Evolutionary conservation across 2,888 invertebrate genomes (phyloP).

Genomic region (Pachymerium ferrugineum): DNA sequence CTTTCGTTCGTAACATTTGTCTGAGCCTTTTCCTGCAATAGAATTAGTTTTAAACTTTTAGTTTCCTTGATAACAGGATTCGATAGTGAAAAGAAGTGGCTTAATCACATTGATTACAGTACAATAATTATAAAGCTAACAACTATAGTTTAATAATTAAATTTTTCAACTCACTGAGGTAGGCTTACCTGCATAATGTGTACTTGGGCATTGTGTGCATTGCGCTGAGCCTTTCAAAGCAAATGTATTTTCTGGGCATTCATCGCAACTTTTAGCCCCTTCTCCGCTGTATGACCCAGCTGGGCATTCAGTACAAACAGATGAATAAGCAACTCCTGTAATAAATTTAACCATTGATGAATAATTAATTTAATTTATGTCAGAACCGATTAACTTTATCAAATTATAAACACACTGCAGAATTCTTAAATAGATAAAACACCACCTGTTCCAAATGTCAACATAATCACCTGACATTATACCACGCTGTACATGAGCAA

Average conservation of each 20-base stretch:
- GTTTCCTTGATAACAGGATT: too few species aligned
- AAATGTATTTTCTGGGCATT: conserved; percentile 51
- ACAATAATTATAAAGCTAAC: too few species aligned
- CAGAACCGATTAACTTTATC: background rate
- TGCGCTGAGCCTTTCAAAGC: conserved; percentile 48
- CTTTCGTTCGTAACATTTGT: conserved; percentile 49
- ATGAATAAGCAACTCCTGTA: conserved; percentile 54
- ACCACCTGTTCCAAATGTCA: conserved; percentile 17
- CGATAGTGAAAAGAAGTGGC: too few species aligned
- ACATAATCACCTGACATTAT: background rate
- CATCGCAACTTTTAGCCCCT: conserved; percentile 47
- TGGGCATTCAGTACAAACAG: conserved; percentile 50
- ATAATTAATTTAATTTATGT: too few species aligned
- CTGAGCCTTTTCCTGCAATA: conserved; percentile 48
- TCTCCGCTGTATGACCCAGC: conserved; percentile 50
- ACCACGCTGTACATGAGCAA: too few species aligned
- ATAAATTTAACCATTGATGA: conserved; percentile 8
- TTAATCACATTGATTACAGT: too few species aligned
- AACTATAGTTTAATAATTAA: too few species aligned
- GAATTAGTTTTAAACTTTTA: background rate
- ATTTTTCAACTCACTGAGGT: background rate
- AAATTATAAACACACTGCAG: background rate
- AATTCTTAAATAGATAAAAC: background rate
- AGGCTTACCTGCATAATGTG: conserved; percentile 45
- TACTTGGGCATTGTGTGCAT: conserved; percentile 50